Evolutionary conservation across 2,113 vertebrate genomes (phyloP).

Genomic region (Dipodomys ordii): DNA sequence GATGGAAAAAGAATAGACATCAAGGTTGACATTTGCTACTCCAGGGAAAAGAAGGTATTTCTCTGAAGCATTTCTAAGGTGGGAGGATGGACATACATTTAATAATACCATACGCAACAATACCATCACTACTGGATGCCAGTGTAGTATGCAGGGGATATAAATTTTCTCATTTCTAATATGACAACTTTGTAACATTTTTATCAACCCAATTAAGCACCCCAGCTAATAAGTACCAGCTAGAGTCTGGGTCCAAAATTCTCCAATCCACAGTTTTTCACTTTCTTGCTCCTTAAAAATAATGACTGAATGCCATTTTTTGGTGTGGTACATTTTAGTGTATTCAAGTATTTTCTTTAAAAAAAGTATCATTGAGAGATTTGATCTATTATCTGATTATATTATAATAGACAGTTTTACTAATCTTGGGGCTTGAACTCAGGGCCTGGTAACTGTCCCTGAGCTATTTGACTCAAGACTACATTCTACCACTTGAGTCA

Average conservation of each 20-base stretch:
- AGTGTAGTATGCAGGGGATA: conserved; percentile 44
- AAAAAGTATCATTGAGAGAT: conserved; percentile 24
- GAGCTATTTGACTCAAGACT: too few species aligned
- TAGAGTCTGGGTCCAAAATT: neutral
- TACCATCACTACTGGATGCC: conserved; percentile 38
- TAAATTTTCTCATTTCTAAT: conserved; percentile 60
- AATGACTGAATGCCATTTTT: conserved; percentile 15
- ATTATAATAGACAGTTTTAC: neutral
- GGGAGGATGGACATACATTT: conserved; percentile 47
- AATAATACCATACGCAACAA: conserved; percentile 62
- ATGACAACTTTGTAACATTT: conserved; percentile 49
- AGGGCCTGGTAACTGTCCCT: too few species aligned
- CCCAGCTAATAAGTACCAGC: conserved; percentile 32
- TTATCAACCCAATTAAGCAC: conserved; percentile 57
- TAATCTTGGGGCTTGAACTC: too few species aligned
- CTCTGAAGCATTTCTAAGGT: conserved; percentile 45
- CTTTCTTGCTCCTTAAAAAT: conserved; percentile 45
- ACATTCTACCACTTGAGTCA: too few species aligned
- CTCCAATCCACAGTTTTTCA: neutral
- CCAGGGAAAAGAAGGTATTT: conserved; percentile 44
- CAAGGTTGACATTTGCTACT: conserved; percentile 61
- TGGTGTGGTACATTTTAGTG: neutral
- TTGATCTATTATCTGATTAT: neutral
- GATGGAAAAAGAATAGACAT: conserved; percentile 66
- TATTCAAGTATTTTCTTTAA: neutral